A percentile compares a stretch with the other conserved stretches of the same genome.
Conservation (phyloP, 2,888 invertebrate species). For the Zaprionus bogoriensis region DNA sequence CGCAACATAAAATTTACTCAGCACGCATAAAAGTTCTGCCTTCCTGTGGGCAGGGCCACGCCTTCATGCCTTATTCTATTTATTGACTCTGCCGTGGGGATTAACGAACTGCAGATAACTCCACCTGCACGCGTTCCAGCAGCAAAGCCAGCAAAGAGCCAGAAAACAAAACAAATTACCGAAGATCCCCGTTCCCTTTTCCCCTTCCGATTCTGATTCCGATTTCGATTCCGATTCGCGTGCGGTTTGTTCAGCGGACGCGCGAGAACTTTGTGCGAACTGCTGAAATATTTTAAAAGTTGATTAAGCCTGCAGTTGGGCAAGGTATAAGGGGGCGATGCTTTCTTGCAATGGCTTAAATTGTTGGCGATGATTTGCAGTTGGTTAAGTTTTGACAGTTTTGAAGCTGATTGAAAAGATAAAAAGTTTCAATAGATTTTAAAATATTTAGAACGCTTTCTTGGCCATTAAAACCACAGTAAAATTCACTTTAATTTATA, state of each 20-base stretch:
- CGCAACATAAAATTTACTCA: constrained; percentile 77
- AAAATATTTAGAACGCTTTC: too few relatives aligned
- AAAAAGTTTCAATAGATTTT: too few relatives aligned
- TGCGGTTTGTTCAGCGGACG: not conserved
- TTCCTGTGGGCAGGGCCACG: not conserved
- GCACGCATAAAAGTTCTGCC: constrained; percentile 36
- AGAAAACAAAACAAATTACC: constrained; percentile 41
- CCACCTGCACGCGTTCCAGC: constrained; percentile 41
- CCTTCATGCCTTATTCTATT: constrained; percentile 17
- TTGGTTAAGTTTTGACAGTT: too few relatives aligned
- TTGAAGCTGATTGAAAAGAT: too few relatives aligned
- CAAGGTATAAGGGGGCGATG: too few relatives aligned
- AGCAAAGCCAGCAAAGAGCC: not conserved
- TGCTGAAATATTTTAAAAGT: constrained; percentile 2
- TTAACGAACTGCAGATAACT: constrained; percentile 48
- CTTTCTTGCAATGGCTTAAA: too few relatives aligned
- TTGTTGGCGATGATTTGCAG: too few relatives aligned
- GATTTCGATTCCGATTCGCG: not conserved
- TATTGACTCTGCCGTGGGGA: constrained; percentile 55
- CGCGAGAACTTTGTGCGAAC: not conserved
- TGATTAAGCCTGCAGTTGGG: too few relatives aligned
- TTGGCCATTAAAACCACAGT: too few relatives aligned
- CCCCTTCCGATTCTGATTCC: not conserved
- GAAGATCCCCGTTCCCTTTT: too few relatives aligned
- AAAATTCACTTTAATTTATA: too few relatives aligned